Evolutionary conservation across 2,113 vertebrate genomes (phyloP).

Genomic region (Triplophysa rosa): DNA sequence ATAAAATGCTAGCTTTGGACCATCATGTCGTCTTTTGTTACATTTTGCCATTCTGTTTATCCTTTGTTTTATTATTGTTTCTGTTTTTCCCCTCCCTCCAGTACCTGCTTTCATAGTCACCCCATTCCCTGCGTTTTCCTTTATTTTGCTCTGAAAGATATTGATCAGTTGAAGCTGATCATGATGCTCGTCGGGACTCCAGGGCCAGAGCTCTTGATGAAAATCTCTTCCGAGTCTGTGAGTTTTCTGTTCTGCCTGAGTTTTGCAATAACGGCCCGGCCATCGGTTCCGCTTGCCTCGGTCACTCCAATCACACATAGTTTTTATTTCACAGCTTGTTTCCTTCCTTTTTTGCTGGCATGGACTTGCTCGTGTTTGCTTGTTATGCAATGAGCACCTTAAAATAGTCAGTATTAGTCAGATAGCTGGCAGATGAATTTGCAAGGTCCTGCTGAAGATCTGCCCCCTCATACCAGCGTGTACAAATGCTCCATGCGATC

Average conservation of each 20-base stretch:
- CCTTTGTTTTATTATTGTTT: background rate
- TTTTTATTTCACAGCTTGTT: conserved; percentile 1
- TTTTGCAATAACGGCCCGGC: conserved; percentile 28
- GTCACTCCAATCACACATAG: background rate
- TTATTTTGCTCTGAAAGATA: conserved; percentile 95
- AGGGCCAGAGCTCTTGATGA: conserved; percentile 95
- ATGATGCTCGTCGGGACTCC: conserved; percentile 95
- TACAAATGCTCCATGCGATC: background rate
- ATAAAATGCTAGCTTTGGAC: background rate
- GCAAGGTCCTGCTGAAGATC: background rate
- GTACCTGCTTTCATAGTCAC: conserved; percentile 38
- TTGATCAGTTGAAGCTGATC: conserved; percentile 99
- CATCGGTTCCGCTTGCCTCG: conserved; percentile 1
- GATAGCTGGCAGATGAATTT: conserved; percentile 13
- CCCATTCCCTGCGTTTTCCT: conserved; percentile 88
- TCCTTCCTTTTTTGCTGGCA: background rate
- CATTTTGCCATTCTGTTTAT: conserved; percentile 14
- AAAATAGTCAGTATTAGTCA: background rate
- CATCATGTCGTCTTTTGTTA: conserved; percentile 15
- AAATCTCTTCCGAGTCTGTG: conserved; percentile 98
- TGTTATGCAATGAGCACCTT: conserved; percentile 8
- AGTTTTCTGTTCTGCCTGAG: conserved; percentile 71
- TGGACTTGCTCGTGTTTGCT: conserved; percentile 9
- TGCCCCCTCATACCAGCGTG: background rate
- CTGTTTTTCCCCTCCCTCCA: background rate